Evolutionary conservation across 2,113 vertebrate genomes (phyloP).

Genomic region (Donacobius atricapilla): DNA sequence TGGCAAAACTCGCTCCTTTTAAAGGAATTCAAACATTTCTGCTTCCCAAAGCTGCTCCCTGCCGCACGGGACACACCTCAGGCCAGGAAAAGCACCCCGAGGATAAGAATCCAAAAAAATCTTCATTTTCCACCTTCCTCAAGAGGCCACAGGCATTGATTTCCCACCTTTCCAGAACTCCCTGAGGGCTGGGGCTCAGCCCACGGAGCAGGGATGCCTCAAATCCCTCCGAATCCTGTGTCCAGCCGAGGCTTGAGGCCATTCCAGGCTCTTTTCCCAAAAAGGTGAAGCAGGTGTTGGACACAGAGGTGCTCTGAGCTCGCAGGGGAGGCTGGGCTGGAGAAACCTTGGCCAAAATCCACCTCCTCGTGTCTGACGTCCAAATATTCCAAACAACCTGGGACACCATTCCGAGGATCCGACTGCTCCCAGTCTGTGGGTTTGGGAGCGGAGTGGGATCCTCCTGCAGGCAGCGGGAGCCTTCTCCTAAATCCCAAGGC

Average conservation of each 20-base stretch:
- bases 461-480: background rate
- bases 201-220: background rate
- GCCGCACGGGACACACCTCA: background rate
- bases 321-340: background rate
- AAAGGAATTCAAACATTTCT: background rate
- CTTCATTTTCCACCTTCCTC: background rate
- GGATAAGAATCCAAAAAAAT: background rate
- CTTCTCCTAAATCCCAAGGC: background rate
- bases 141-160: background rate
- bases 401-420: fast-evolving
- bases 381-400: background rate
- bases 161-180: background rate
- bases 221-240: background rate
- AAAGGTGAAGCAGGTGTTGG: background rate
- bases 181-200: background rate
- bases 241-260: background rate
- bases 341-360: background rate
- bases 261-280: background rate
- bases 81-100: background rate
- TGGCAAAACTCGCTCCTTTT: background rate
- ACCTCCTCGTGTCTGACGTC: fast-evolving
- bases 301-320: background rate
- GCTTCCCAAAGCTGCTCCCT: background rate
- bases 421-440: fast-evolving
- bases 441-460: background rate